A percentile compares a stretch with the other conserved stretches of the same genome.
Evolutionary conservation across 1,140 invertebrate genomes (phyloP).

Genomic region (Hestina assimilis): DNA sequence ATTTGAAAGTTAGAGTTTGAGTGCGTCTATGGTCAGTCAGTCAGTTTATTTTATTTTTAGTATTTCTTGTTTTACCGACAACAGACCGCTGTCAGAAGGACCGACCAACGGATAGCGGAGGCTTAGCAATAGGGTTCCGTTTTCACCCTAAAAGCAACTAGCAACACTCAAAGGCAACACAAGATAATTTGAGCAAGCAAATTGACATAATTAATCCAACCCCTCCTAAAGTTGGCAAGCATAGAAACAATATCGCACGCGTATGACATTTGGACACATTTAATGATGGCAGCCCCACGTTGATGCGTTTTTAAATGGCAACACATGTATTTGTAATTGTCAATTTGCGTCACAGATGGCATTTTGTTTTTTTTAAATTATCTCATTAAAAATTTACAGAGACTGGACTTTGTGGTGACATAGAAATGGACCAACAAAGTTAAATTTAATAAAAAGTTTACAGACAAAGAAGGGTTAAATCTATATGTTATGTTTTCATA

Average conservation of each 20-base stretch:
- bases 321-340: slow-evolving; percentile 42
- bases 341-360: slow-evolving; percentile 36
- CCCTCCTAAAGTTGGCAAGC: slow-evolving; percentile 5
- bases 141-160: too few species aligned
- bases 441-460: neutral
- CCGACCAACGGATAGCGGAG: too few species aligned
- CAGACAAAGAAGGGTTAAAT: neutral
- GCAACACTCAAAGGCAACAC: too few species aligned
- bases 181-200: too few species aligned
- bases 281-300: slow-evolving; percentile 12
- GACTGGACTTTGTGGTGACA: neutral
- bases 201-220: too few species aligned
- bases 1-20: too few species aligned
- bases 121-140: too few species aligned
- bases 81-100: too few species aligned
- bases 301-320: slow-evolving; percentile 49
- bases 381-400: neutral
- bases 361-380: slow-evolving; percentile 21
- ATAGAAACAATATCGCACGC: slow-evolving; percentile 22
- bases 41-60: too few species aligned
- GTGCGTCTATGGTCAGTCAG: too few species aligned
- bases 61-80: too few species aligned
- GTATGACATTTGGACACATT: slow-evolving; percentile 21
- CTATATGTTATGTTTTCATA: slow-evolving; percentile 5
- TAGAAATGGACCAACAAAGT: too few species aligned